phyloP scores from a whole-genome alignment of 2,888 invertebrate genomes.

The Cryptosula pallasiana region DNA sequence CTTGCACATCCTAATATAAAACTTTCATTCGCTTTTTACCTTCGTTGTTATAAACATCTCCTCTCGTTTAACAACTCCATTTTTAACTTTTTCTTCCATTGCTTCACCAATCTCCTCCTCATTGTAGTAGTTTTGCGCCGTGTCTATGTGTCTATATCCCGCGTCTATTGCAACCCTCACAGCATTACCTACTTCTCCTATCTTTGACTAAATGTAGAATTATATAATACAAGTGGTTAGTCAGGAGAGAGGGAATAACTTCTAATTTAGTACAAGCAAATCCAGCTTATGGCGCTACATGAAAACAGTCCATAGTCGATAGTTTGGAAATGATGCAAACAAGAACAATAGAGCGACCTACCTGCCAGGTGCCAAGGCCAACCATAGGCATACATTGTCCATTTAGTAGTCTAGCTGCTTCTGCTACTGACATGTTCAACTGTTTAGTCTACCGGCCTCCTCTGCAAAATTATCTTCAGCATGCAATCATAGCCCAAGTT shows the following conservation, averaged over 20 bases:
- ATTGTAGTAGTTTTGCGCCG: constrained; percentile 73
- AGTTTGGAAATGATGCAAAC: too few species aligned
- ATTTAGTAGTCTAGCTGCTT: neutral
- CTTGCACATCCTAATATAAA: too few species aligned
- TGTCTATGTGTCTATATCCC: constrained; percentile 79
- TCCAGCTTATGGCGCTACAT: too few species aligned
- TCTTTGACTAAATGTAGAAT: constrained; percentile 38
- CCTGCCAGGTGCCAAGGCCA: constrained; percentile 77
- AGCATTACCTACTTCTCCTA: constrained; percentile 60
- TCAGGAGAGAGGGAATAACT: too few species aligned
- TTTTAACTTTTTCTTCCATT: constrained; percentile 66
- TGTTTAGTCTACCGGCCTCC: too few species aligned
- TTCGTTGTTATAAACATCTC: constrained; percentile 82
- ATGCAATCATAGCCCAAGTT: too few species aligned
- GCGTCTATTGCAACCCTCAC: constrained; percentile 66
- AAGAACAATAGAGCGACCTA: too few species aligned
- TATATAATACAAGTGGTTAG: too few species aligned
- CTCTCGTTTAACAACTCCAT: constrained; percentile 65
- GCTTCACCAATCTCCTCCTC: constrained; percentile 71
- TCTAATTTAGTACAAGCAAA: too few species aligned
- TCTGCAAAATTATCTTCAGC: too few species aligned
- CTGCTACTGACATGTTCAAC: neutral
- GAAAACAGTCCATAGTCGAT: too few species aligned
- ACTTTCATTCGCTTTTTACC: too few species aligned
- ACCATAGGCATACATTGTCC: constrained; percentile 61